Percentiles rank a stretch among this genome's conserved stretches.
These are phyloP conservation scores for Meandrusa payeni DNA, from an alignment of 2,888 invertebrate genomes.

Conservation along the genomic window DNA sequence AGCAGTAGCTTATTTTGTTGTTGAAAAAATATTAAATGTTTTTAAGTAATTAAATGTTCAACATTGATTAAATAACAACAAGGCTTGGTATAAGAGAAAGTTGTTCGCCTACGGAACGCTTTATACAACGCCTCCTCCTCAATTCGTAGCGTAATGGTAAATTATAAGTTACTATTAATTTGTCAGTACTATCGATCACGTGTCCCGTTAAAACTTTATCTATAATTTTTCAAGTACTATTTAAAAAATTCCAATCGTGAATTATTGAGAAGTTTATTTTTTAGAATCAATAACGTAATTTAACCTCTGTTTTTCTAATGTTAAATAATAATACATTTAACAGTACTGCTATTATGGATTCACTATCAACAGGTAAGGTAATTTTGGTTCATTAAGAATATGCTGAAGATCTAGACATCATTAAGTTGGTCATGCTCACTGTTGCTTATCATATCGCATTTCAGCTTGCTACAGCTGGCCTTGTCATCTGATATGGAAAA, in stretches of 20 bases:
- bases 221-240: too few species aligned
- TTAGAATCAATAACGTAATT: too few species aligned
- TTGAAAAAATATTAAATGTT: too few species aligned
- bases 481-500: constrained; percentile 69
- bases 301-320: too few species aligned
- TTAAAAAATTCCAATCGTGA: too few species aligned
- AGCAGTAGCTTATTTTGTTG: too few species aligned
- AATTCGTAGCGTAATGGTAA: constrained; percentile 31
- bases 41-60: constrained; percentile 12
- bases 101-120: constrained; percentile 56
- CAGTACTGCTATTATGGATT: too few species aligned
- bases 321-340: too few species aligned
- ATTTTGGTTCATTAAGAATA: constrained; percentile 3
- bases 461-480: constrained; percentile 61
- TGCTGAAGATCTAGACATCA: constrained; percentile 23
- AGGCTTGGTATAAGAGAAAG: constrained; percentile 62
- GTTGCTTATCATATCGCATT: constrained; percentile 73
- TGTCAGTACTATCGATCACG: constrained; percentile 26
- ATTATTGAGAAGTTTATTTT: too few species aligned
- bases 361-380: too few species aligned
- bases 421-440: constrained; percentile 61
- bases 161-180: constrained; percentile 29
- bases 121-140: constrained; percentile 41
- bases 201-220: too few species aligned
- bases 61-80: constrained; percentile 21